These are phyloP conservation scores for Neoniphon sammara DNA, from an alignment of 2,797 vertebrate species.

Conservation along the genomic window DNA sequence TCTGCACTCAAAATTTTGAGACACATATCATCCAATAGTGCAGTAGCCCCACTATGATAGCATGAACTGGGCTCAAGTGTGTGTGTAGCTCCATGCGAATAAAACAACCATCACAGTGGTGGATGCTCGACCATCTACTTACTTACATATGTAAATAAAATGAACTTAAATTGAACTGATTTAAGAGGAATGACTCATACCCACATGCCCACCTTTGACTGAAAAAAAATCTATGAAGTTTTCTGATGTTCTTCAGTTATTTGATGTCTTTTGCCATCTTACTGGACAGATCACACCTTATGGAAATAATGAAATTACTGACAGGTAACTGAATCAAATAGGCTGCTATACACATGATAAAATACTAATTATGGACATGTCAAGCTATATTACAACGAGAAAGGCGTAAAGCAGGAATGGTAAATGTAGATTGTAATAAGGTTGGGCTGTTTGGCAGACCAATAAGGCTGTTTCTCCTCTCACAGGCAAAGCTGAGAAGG, in stretches of 20 bases:
- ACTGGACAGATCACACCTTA: constrained; percentile 11
- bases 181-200: no score
- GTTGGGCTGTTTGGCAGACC: constrained; percentile 30
- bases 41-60: no score
- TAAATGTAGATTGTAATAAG: constrained; percentile 24
- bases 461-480: constrained; percentile 38
- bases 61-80: no score
- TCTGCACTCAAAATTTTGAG: no score
- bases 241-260: not conserved
- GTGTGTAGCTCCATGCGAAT: no score
- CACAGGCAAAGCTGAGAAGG: constrained; percentile 64
- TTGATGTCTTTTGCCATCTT: not conserved
- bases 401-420: constrained; percentile 12
- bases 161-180: no score
- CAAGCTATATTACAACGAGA: constrained; percentile 28
- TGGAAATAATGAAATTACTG: constrained; percentile 4
- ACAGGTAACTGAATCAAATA: constrained; percentile 33
- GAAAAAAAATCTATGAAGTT: no score
- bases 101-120: no score
- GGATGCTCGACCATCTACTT: no score
- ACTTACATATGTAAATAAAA: no score
- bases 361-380: constrained; percentile 42
- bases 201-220: no score
- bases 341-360: constrained; percentile 40
- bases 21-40: no score